phyloP scores from a whole-genome alignment of 2,797 vertebrate genomes.

The Notolabrus celidotus region DNA sequence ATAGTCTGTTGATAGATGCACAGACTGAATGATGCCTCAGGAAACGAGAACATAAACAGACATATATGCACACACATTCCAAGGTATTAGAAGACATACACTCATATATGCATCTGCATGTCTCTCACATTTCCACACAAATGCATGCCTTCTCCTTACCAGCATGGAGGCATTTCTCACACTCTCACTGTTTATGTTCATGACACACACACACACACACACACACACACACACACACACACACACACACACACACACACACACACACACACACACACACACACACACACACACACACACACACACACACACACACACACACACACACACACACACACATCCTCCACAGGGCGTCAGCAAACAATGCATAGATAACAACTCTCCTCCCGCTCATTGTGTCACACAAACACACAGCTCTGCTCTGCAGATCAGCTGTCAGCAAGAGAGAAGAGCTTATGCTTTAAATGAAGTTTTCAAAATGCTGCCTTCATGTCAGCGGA shows the following conservation, averaged over 20 bases:
- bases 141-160: background rate
- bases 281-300: background rate
- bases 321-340: slow-evolving; percentile 10
- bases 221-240: slow-evolving; percentile 5
- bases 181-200: background rate
- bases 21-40: slow-evolving; percentile 15
- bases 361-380: slow-evolving; percentile 57
- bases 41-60: slow-evolving; percentile 2
- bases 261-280: slow-evolving; percentile 13
- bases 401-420: slow-evolving; percentile 44
- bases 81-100: background rate
- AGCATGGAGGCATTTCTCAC: background rate
- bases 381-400: slow-evolving; percentile 30
- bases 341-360: slow-evolving; percentile 48
- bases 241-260: slow-evolving; percentile 4
- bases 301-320: slow-evolving; percentile 10
- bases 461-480: slow-evolving; percentile 56
- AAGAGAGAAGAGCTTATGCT: slow-evolving; percentile 43
- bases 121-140: slow-evolving; percentile 5
- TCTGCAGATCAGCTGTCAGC: slow-evolving; percentile 47
- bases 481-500: slow-evolving; percentile 32
- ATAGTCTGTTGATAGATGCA: slow-evolving; percentile 23
- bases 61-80: slow-evolving; percentile 13
- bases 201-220: background rate
- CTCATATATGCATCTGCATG: slow-evolving; percentile 8